Percentiles rank a stretch among this genome's conserved stretches.
Evolutionary conservation across 1,140 invertebrate genomes (phyloP).

Genomic region (Drosophila bifasciata): DNA sequence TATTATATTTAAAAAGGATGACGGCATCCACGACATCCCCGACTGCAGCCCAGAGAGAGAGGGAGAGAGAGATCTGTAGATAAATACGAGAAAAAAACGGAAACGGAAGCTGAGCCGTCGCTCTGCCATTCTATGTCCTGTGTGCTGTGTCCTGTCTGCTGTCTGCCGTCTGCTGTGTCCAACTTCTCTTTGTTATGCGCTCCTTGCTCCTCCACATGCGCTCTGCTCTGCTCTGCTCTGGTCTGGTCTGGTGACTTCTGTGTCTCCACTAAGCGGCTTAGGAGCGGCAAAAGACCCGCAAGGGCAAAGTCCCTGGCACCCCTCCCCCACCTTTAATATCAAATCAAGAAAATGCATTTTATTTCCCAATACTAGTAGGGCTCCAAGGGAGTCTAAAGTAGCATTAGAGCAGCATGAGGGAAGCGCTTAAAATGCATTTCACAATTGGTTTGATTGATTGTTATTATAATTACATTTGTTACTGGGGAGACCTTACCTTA

Average conservation of each 20-base stretch:
- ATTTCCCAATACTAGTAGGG: slow-evolving; percentile 16
- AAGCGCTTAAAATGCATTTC: slow-evolving; percentile 12
- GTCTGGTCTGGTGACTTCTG: slow-evolving; percentile 27
- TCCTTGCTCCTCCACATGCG: not conserved
- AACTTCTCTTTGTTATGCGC: slow-evolving; percentile 7
- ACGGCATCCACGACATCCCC: not conserved
- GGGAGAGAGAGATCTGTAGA: too few species aligned
- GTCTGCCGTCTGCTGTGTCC: too few species aligned
- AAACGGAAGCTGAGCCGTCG: slow-evolving; percentile 44
- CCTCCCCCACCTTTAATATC: slow-evolving; percentile 3
- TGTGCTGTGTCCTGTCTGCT: too few species aligned
- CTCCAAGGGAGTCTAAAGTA: too few species aligned
- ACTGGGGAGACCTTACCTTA: too few species aligned
- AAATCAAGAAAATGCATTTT: slow-evolving; percentile 21
- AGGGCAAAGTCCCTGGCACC: not conserved
- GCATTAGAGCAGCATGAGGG: too few species aligned
- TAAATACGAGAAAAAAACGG: not conserved
- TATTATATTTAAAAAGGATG: slow-evolving; percentile 38
- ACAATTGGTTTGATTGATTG: not conserved
- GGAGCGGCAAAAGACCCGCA: not conserved
- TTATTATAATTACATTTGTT: not conserved
- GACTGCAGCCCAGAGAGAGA: too few species aligned
- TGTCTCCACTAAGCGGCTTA: slow-evolving; percentile 36
- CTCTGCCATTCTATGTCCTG: not conserved
- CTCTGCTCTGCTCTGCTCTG: too few species aligned